Evolutionary conservation across 2,888 invertebrate genomes (phyloP).

Genomic region (Drosophila borborema): DNA sequence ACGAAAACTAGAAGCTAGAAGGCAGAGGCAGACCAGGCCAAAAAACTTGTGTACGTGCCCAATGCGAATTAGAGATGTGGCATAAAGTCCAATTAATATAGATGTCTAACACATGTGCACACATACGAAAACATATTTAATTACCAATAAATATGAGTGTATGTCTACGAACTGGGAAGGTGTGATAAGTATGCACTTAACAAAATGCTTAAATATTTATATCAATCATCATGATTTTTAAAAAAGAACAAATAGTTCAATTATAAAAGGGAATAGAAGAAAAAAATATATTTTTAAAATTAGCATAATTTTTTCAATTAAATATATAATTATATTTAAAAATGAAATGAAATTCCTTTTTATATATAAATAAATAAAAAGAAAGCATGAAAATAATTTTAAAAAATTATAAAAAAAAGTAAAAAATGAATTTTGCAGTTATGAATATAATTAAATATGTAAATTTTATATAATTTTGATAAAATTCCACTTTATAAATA

Average conservation of each 20-base stretch:
- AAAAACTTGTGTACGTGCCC: slow-evolving; percentile 41
- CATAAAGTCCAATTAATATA: slow-evolving; percentile 38
- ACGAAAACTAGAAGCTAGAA: neutral
- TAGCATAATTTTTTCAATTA: too few species aligned
- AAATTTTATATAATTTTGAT: too few species aligned
- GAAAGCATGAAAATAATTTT: too few species aligned
- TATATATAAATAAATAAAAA: too few species aligned
- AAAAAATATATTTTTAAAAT: too few species aligned
- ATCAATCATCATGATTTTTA: slow-evolving; percentile 2
- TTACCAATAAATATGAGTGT: neutral
- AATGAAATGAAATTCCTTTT: too few species aligned
- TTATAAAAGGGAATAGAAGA: neutral
- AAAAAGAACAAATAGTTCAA: neutral
- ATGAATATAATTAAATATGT: too few species aligned
- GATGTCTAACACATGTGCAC: neutral
- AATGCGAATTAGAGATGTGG: slow-evolving; percentile 41
- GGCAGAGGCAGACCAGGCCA: neutral
- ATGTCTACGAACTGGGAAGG: neutral
- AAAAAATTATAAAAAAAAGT: too few species aligned
- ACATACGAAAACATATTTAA: neutral
- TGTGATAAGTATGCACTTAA: slow-evolving; percentile 15
- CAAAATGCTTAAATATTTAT: neutral
- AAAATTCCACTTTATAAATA: too few species aligned
- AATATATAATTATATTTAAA: too few species aligned
- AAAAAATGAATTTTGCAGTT: too few species aligned